Evolutionary conservation across 2,113 vertebrate genomes (phyloP).

Genomic region (Pristiophorus japonicus): DNA sequence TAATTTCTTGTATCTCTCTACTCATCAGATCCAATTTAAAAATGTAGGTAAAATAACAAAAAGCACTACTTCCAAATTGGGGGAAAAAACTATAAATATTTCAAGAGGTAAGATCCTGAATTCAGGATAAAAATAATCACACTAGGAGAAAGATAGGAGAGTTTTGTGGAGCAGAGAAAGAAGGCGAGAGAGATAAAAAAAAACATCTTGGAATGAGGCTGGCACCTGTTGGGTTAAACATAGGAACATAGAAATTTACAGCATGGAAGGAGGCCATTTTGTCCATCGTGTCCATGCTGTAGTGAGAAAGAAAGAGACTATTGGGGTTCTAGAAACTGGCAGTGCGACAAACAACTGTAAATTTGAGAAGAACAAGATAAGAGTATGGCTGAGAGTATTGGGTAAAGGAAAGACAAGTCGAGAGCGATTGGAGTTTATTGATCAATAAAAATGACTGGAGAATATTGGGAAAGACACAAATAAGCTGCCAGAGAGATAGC

Average conservation of each 20-base stretch:
- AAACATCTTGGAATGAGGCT: not conserved
- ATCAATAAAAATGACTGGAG: not conserved
- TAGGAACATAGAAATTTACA: too few relatives aligned
- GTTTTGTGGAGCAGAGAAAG: not conserved
- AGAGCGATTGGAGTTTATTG: not conserved
- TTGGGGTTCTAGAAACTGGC: not conserved
- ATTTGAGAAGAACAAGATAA: not conserved
- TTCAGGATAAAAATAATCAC: not conserved
- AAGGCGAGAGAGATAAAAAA: not conserved
- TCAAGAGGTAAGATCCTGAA: not conserved
- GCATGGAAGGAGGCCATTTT: too few relatives aligned
- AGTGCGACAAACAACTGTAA: not conserved
- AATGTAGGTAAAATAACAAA: not conserved
- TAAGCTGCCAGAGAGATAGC: not conserved
- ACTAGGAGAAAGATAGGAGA: not conserved
- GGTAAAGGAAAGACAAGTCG: not conserved
- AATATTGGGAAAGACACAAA: not conserved
- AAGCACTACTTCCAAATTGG: not conserved
- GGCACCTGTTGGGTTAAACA: not conserved
- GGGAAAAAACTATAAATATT: not conserved
- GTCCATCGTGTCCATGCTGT: too few relatives aligned
- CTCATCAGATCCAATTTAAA: not conserved
- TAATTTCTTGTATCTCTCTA: not conserved
- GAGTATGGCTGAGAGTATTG: not conserved
- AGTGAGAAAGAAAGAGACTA: not conserved